Evolutionary conservation across 1,140 invertebrate species (phyloP).

Genomic region (Plectus sambesii): DNA sequence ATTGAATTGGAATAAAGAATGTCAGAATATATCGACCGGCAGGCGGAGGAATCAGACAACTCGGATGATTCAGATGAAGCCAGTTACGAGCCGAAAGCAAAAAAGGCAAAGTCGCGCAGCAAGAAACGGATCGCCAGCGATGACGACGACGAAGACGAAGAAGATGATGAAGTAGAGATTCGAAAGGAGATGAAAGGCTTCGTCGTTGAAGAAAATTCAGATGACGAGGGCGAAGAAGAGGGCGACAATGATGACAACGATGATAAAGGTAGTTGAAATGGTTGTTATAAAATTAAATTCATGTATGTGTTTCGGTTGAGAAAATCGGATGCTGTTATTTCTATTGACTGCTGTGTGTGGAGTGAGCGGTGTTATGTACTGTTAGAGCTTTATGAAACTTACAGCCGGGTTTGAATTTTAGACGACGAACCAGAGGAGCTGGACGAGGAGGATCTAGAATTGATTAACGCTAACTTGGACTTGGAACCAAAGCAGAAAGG

Average conservation of each 20-base stretch:
- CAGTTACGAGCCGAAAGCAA: constrained; percentile 23
- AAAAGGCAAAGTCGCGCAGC: constrained; percentile 30
- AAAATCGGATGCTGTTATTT: too few relatives aligned
- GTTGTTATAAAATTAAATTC: too few relatives aligned
- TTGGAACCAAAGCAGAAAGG: constrained; percentile 70
- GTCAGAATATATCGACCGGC: constrained; percentile 34
- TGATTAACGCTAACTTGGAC: constrained; percentile 94
- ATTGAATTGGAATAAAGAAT: too few relatives aligned
- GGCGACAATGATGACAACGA: constrained; percentile 29
- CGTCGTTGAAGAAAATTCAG: constrained; percentile 25
- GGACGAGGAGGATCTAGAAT: constrained; percentile 93
- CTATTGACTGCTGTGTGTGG: too few relatives aligned
- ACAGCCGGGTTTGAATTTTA: too few relatives aligned
- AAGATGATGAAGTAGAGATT: constrained; percentile 29
- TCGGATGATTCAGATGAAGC: constrained; percentile 18
- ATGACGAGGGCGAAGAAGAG: constrained; percentile 24
- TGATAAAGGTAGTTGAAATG: constrained; percentile 34
- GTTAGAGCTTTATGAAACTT: too few relatives aligned
- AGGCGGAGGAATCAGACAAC: constrained; percentile 38
- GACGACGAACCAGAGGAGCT: constrained; percentile 63
- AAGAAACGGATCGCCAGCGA: constrained; percentile 35
- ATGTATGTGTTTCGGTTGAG: too few relatives aligned
- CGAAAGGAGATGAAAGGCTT: constrained; percentile 34
- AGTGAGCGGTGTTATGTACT: too few relatives aligned
- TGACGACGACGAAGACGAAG: constrained; percentile 40